Percentiles rank a stretch among this genome's conserved stretches.
phyloP scores from a whole-genome alignment of 1,140 invertebrate species.

The Formica selysi region DNA sequence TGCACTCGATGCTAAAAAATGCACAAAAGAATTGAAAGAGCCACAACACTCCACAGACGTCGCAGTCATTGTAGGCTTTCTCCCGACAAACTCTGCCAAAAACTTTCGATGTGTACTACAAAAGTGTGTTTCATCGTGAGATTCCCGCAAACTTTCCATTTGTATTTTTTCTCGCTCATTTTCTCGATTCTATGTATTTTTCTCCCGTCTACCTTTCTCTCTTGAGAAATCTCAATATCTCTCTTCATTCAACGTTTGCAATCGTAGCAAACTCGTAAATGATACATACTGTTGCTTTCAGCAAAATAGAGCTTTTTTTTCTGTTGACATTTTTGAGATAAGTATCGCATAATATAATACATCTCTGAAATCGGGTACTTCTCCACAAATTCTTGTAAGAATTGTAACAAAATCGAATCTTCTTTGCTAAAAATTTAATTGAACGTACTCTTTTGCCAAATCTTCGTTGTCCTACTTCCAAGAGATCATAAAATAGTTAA shows the following conservation, averaged over 20 bases:
- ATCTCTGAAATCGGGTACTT: not conserved
- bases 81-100: conserved; percentile 29
- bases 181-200: not conserved
- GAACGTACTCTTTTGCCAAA: not conserved
- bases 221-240: not conserved
- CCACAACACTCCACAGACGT: not conserved
- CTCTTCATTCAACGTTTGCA: not conserved
- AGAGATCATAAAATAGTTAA: not conserved
- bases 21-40: conserved; percentile 17
- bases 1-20: conserved; percentile 13
- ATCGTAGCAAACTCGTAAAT: not conserved
- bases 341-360: not conserved
- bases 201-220: not conserved
- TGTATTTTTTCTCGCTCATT: conserved; percentile 7
- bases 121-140: conserved; percentile 29
- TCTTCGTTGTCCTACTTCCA: not conserved
- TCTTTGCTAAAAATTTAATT: conserved; percentile 5
- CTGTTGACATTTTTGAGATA: conserved; percentile 1
- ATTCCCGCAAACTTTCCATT: conserved; percentile 22
- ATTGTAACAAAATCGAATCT: not conserved
- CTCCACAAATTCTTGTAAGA: not conserved
- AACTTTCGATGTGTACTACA: conserved; percentile 5
- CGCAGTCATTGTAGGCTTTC: not conserved
- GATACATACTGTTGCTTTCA: conserved; percentile 6
- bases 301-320: conserved; percentile 26